Conservation (phyloP, 2,797 vertebrate species). For the Platalea minor region DNA sequence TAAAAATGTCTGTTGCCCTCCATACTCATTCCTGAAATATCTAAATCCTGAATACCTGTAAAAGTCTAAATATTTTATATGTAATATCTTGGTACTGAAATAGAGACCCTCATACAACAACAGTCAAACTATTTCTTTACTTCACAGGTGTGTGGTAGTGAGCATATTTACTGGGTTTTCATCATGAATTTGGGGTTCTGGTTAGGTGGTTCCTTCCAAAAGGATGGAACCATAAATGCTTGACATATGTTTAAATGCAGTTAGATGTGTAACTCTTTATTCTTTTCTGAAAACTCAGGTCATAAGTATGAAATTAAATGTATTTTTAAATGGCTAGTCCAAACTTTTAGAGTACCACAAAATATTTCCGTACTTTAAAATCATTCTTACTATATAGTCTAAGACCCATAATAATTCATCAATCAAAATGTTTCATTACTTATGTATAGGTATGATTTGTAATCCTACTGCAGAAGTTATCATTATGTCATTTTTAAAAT, state of each 20-base stretch:
- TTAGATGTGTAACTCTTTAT: not conserved
- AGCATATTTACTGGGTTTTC: not conserved
- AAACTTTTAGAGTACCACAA: not conserved
- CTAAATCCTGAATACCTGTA: not conserved
- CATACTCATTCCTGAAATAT: not conserved
- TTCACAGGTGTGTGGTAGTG: not conserved
- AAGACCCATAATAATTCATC: not conserved
- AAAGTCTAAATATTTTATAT: not conserved
- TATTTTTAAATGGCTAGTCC: not conserved
- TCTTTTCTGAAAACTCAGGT: not conserved
- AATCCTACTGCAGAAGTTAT: not conserved
- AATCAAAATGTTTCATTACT: not conserved
- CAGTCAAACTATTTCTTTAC: not conserved
- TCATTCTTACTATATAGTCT: not conserved
- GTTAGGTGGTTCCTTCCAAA: not conserved
- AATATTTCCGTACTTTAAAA: not conserved
- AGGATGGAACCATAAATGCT: not conserved
- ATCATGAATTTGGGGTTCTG: not conserved
- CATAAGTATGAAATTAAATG: not conserved
- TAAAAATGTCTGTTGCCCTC: not conserved
- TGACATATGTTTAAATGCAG: not conserved
- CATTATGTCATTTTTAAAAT: not conserved
- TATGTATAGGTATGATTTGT: not conserved
- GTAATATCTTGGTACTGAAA: not conserved
- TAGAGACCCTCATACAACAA: not conserved